Base-by-base conservation (phyloP, 2,888 invertebrate species). In the Papilio protenor region DNA sequence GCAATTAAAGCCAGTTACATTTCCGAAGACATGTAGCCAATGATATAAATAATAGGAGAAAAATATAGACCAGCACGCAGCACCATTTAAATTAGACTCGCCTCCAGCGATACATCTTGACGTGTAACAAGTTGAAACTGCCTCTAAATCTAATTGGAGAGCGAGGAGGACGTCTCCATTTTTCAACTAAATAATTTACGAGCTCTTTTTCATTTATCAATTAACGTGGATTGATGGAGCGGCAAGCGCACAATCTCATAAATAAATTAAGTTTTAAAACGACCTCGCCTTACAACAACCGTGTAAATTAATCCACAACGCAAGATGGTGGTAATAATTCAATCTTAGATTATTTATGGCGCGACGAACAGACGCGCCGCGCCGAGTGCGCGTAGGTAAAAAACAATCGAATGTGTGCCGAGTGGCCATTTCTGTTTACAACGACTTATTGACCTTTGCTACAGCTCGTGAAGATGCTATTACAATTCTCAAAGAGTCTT, bases 271-370 rank as follows among this genome's bases (percentile, higher is more conserved):
- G 82, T 84, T 84, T 85, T 84, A 84, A 84, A 84, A 81, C 83
- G 82, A 79, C 81, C 71, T 79, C 80, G 80, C 78, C 79, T 83
- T 84, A 82, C 81, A 82, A 83, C 82, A 82, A 83, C 83, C 82
- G 80, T 84, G 84, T 84, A 83, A 84, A 87, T 87, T 85, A 86
- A 86, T 86, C 84, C 83, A 83, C 83, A 80, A 82, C 82, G 80
- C 79, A 80, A 82, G 80, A 81, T 83, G 85, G 47, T 59, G 76
- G 84, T 82, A 87, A 90, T 90, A 90, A 88, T 88, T 90, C 87
- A 90, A 72, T 75, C 76, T 47, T 18, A 82, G 81, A 79, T 66
- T 77, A 80, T 78, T 77, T 77, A 76, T 70, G 72, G 78, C 40
- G 66, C 71, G 45, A 33, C 71, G 45, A 33, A 52, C 55, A 47